phyloP scores from a whole-genome alignment of 92 coral and sea anemone species.

The Porites rus region DNA sequence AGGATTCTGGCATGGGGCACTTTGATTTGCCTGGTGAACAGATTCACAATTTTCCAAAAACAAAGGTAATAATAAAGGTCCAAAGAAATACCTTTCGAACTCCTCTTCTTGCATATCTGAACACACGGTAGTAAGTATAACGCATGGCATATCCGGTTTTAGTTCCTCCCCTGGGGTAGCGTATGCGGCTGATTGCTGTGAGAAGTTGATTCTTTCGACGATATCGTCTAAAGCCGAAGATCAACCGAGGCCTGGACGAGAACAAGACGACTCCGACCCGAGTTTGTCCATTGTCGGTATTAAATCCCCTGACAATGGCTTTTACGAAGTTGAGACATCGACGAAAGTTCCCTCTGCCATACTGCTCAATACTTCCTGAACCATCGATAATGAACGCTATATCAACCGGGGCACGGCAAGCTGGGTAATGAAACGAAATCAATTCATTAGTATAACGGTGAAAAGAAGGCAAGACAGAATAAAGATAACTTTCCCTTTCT shows the following conservation, averaged over 20 bases:
- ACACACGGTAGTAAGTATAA: constrained; percentile 30
- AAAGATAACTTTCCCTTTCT: no score
- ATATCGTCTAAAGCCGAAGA: constrained; percentile 51
- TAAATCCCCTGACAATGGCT: constrained; percentile 68
- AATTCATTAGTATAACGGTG: no score
- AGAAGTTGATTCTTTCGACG: constrained; percentile 25
- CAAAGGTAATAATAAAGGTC: not conserved
- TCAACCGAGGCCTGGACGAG: constrained; percentile 40
- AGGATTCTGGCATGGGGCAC: no score
- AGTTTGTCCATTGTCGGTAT: constrained; percentile 44
- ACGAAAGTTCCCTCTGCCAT: constrained; percentile 75
- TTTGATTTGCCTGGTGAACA: no score
- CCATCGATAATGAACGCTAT: constrained; percentile 85
- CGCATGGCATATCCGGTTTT: constrained; percentile 67
- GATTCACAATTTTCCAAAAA: not conserved
- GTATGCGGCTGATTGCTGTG: constrained; percentile 14
- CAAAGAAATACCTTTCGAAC: constrained; percentile 40
- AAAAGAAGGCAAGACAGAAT: no score
- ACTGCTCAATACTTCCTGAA: constrained; percentile 72
- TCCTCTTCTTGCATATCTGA: constrained; percentile 61
- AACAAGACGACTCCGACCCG: constrained; percentile 34
- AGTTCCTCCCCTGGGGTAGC: constrained; percentile 68
- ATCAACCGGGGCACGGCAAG: constrained; percentile 72
- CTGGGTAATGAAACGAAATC: not conserved
- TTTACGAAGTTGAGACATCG: constrained; percentile 74